Base-by-base conservation (phyloP, 2,888 invertebrate genomes). In the Emesis russula region DNA sequence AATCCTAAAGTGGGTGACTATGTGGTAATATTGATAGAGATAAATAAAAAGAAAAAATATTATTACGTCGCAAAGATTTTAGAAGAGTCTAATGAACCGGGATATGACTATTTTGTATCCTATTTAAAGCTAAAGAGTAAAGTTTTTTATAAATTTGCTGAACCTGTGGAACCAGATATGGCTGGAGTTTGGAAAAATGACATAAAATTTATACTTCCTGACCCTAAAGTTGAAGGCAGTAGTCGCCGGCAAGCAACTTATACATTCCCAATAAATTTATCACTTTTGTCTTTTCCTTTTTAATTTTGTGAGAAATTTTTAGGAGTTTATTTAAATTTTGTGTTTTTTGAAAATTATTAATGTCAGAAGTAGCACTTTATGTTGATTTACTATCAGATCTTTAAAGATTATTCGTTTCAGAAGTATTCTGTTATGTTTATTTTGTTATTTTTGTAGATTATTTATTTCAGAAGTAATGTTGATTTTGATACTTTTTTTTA, bases 151-250 rank as follows among this genome's bases (percentile, higher is more conserved):
- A 75, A 75, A 75, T 75, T 75, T 48, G 75, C 48, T 75, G 75
- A 53, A 75, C 75, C 48, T 25, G 25, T 25, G 25, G 25, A 25
- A 25, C 25, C 25, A 75, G 75, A 75, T 75, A 75, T 75, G 48
- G 75, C 75, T 4, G 53, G 53, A n/a, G 15, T 53, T n/a, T n/a
- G 15, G 53, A 53, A 53, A 13, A 53, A 53, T 53, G 75, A 75
- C 15, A 75, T 75, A 44, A 75, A 75, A 75, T 75, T 75, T 75
- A 75, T 75, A 75, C 48, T 75, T 41, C 75, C 75, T 75, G 25
- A 41, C 44, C 75, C 75, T 48, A 44, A 75, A n/a, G 18, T 75
- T 9, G 75, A 75, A 44, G 75, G 75, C 25, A 75, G 75, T 75
- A 41, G 75, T 48, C 75, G 75, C 25, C 53, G 75, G 9, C 75